A percentile compares a stretch with the other conserved stretches of the same genome.
phyloP scores from a whole-genome alignment of 1,140 invertebrate genomes.

The Sinonovacula constricta region DNA sequence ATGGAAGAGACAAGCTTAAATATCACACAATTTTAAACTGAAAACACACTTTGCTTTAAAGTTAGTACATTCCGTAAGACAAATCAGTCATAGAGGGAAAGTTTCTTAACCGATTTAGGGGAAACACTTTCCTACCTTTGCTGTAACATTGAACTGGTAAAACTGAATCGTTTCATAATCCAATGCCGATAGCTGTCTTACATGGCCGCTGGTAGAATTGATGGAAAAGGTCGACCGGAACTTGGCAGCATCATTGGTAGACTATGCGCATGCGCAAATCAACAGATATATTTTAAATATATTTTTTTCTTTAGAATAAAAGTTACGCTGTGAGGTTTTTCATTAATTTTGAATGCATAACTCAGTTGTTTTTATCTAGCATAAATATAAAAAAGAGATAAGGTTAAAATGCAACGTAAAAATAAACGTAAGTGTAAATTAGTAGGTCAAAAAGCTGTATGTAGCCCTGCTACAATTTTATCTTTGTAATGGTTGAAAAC shows the following conservation, averaged over 20 bases:
- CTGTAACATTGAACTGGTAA: constrained; percentile 33
- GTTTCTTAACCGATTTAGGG: not conserved
- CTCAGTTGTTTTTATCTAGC: too few relatives aligned
- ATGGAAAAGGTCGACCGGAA: constrained; percentile 28
- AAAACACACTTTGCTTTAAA: not conserved
- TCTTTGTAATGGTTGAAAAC: too few relatives aligned
- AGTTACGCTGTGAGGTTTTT: too few relatives aligned
- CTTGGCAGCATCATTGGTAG: constrained; percentile 1
- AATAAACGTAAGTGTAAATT: not conserved
- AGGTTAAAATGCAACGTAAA: not conserved
- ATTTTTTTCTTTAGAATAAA: too few relatives aligned
- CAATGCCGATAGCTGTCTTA: constrained; percentile 3
- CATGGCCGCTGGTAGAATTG: not conserved
- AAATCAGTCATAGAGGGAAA: not conserved
- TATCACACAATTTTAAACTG: too few relatives aligned
- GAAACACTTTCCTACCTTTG: constrained; percentile 3
- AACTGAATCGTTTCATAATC: constrained; percentile 31
- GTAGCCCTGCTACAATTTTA: too few relatives aligned
- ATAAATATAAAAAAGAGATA: not conserved
- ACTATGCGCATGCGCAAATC: constrained; percentile 8
- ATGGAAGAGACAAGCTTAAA: too few relatives aligned
- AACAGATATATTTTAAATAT: too few relatives aligned
- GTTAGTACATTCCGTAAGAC: not conserved
- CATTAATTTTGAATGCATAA: too few relatives aligned
- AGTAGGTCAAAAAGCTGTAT: not conserved